Percentiles rank a stretch among this genome's conserved stretches.
Evolutionary conservation across 2,797 vertebrate genomes (phyloP).

Genomic region (Gymnoscopelus braueri): DNA sequence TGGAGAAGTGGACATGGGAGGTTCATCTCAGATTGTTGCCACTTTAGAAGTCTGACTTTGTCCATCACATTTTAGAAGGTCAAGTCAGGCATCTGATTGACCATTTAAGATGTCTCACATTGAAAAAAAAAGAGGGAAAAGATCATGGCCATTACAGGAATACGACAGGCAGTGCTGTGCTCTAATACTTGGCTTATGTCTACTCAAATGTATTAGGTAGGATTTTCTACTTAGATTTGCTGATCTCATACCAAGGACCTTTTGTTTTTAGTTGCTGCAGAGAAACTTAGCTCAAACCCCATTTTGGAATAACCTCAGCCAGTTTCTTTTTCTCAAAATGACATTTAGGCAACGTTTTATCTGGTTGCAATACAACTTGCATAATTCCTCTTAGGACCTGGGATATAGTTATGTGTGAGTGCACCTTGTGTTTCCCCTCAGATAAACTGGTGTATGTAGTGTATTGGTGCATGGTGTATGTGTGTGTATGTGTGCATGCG

Average conservation of each 20-base stretch:
- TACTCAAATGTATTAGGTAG: not conserved
- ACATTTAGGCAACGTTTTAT: not conserved
- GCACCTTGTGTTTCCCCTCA: not conserved
- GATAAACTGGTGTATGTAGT: not conserved
- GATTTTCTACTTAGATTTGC: not conserved
- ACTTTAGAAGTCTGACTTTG: slow-evolving; percentile 28
- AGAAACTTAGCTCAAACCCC: slow-evolving; percentile 37
- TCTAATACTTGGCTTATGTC: not conserved
- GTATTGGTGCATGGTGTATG: not conserved
- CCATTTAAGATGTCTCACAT: no score
- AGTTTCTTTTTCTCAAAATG: slow-evolving; percentile 37
- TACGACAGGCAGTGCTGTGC: not conserved
- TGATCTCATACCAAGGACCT: not conserved
- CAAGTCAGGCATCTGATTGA: not conserved
- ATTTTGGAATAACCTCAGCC: slow-evolving; percentile 21
- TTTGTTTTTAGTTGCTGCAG: slow-evolving; percentile 15
- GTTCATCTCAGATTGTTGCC: slow-evolving; percentile 31
- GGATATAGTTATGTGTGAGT: not conserved
- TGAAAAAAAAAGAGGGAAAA: slow-evolving; percentile 3
- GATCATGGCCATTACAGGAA: not conserved
- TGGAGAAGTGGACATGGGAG: not conserved
- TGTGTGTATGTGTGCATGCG: not conserved
- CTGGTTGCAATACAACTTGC: slow-evolving; percentile 28
- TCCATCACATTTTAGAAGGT: slow-evolving; percentile 18
- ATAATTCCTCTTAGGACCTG: slow-evolving; percentile 10